Evolutionary conservation across 1,140 invertebrate species (phyloP), one percentile per base, ranked within the genome.

Genomic region (Sesamia nonagrioides): DNA sequence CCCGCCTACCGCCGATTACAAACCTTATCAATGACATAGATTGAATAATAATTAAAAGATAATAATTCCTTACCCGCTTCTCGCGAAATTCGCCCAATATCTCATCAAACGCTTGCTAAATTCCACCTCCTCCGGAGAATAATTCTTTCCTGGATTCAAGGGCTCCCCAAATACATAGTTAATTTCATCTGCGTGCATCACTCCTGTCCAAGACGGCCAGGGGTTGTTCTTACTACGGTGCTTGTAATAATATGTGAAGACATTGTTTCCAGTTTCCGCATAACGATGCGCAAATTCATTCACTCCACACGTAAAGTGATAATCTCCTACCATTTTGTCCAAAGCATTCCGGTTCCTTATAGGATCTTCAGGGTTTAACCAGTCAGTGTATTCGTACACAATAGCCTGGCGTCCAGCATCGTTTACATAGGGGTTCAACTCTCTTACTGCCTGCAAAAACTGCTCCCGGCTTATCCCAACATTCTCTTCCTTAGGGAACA

Each of bases 321-420:
- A 98, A 94, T 99, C 99, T 2, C 99, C 99, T n/a, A 99, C 98
- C 94, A 99, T 98, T 90, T 98, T 98, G 88, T 99, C 98, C 35
- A 99, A 95, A 11, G 97, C 97, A 88, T 98, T 97, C 56, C 98
- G 95, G 92, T 99, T 98, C 76, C 96, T 96, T 21, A 97, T 96
- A 0, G 97, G 97, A 95, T 99, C 98, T 77, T 98, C 97, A 0
- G 98, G 97, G 86, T 97, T 97, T 52, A 97, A 92, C 98, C 98
- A 99, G 94, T 99, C 97, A 0, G 98, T 98, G 94, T 99, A 99
- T 89, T 99, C 97, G 91, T 97, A 99, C 35, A 97, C 96, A 81
- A 99, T 98, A 1, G 97, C 97, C 82, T 98, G 97, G 54, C 97
- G 95, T 0, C 97, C 98, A 42, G 98, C 96, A 58, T 97, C 96